A percentile compares a stretch with the other conserved stretches of the same genome.
Conservation (phyloP, 1,140 invertebrate genomes). For the Periplaneta americana region DNA sequence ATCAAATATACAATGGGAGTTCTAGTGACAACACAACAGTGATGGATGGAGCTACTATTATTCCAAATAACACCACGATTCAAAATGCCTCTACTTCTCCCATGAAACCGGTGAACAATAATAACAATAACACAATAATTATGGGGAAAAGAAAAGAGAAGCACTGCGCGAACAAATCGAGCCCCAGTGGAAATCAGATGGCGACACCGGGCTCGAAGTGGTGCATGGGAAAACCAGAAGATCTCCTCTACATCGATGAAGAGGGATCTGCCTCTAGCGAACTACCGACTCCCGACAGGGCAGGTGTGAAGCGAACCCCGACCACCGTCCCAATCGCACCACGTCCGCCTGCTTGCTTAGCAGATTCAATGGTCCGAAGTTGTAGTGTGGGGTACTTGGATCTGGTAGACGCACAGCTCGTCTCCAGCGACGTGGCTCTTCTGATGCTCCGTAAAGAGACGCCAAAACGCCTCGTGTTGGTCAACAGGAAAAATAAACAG, state of each 20-base stretch:
- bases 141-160: constrained; percentile 15
- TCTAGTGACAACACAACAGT: not conserved
- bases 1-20: not conserved
- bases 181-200: constrained; percentile 34
- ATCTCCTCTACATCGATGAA: constrained; percentile 61
- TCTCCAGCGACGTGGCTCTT: constrained; percentile 64
- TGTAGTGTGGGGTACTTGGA: constrained; percentile 82
- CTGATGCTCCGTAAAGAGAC: constrained; percentile 63
- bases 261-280: constrained; percentile 34
- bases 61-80: not conserved
- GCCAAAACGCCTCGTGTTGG: constrained; percentile 66
- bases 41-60: not conserved
- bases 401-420: constrained; percentile 63
- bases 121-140: not conserved
- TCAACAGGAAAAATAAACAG: constrained; percentile 49
- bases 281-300: constrained; percentile 28
- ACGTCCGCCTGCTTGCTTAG: constrained; percentile 39
- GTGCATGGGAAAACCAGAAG: constrained; percentile 26
- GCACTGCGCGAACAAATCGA: constrained; percentile 26
- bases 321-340: constrained; percentile 60
- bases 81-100: not conserved
- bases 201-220: constrained; percentile 29
- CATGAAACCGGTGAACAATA: not conserved
- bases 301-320: constrained; percentile 48
- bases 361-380: constrained; percentile 68